Percentiles rank a stretch among this genome's conserved stretches.
Evolutionary conservation across 1,140 invertebrate genomes (phyloP).

Genomic region (Aphelenchoides fujianensis): DNA sequence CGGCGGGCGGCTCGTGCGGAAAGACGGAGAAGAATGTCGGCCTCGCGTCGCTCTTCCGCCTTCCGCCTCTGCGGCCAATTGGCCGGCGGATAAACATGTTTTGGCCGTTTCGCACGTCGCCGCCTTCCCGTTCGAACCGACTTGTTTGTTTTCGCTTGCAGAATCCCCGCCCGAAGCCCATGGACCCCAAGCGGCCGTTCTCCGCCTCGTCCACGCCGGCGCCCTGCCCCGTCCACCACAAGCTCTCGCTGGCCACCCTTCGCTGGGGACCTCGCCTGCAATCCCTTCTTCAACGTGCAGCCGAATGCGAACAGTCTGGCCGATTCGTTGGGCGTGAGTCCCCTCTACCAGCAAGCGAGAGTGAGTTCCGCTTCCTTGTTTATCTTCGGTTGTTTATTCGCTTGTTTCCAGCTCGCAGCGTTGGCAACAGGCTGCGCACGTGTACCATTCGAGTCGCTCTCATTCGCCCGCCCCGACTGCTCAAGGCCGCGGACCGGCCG

Average conservation of each 20-base stretch:
- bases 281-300: neutral
- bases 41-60: too few relatives aligned
- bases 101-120: too few relatives aligned
- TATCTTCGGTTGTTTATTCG: neutral
- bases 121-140: too few relatives aligned
- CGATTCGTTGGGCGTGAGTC: conserved; percentile 54
- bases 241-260: conserved; percentile 35
- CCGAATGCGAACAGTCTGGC: conserved; percentile 55
- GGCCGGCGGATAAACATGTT: too few relatives aligned
- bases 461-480: conserved; percentile 49
- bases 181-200: neutral
- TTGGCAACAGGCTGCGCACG: conserved; percentile 57
- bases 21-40: too few relatives aligned
- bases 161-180: too few relatives aligned
- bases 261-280: neutral
- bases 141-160: too few relatives aligned
- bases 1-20: too few relatives aligned
- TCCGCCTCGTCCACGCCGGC: neutral
- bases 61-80: too few relatives aligned
- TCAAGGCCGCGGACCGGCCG: too few relatives aligned
- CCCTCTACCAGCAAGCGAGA: conserved; percentile 58
- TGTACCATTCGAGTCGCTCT: conserved; percentile 58
- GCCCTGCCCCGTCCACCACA: conserved; percentile 11
- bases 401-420: conserved; percentile 47
- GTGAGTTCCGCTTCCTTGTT: conserved; percentile 30